A percentile compares a stretch with the other conserved stretches of the same genome.
Evolutionary conservation across 1,140 invertebrate genomes (phyloP).

Genomic region (Drosophila quadrilineata): DNA sequence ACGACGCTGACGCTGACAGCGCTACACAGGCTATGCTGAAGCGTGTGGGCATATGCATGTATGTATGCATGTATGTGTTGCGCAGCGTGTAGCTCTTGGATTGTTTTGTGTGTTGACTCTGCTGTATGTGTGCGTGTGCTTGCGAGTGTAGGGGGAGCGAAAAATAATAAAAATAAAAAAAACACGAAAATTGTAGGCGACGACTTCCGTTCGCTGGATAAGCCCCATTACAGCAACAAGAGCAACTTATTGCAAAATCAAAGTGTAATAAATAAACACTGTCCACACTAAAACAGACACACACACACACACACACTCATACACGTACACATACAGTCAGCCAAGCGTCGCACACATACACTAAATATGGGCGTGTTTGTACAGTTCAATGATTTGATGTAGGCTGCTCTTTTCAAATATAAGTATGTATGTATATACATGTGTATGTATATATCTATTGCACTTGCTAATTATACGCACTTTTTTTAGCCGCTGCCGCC

Average conservation of each 20-base stretch:
- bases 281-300: conserved; percentile 23
- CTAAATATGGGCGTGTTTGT: conserved; percentile 73
- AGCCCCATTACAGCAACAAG: conserved; percentile 56
- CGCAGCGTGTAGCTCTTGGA: conserved; percentile 15
- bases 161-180: conserved; percentile 62
- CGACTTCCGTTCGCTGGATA: conserved; percentile 72
- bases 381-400: conserved; percentile 60
- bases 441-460: conserved; percentile 15
- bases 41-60: conserved; percentile 50
- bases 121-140: conserved; percentile 17
- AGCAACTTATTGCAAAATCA: conserved; percentile 65
- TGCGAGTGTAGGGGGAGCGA: conserved; percentile 42
- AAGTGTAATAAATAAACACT: conserved; percentile 62
- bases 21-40: conserved; percentile 9
- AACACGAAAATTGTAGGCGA: conserved; percentile 72
- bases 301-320: conserved; percentile 15
- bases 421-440: neutral
- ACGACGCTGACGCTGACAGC: conserved; percentile 20
- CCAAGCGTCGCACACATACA: conserved; percentile 42
- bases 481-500: conserved; percentile 32
- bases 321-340: too few relatives aligned
- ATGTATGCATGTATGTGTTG: conserved; percentile 27
- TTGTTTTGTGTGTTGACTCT: conserved; percentile 2
- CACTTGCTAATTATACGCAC: conserved; percentile 69
- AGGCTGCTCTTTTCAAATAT: conserved; percentile 12